Evolutionary conservation across 2,113 vertebrate genomes (phyloP), one percentile per base, ranked within the genome.

Genomic region (Tetrao urogallus): DNA sequence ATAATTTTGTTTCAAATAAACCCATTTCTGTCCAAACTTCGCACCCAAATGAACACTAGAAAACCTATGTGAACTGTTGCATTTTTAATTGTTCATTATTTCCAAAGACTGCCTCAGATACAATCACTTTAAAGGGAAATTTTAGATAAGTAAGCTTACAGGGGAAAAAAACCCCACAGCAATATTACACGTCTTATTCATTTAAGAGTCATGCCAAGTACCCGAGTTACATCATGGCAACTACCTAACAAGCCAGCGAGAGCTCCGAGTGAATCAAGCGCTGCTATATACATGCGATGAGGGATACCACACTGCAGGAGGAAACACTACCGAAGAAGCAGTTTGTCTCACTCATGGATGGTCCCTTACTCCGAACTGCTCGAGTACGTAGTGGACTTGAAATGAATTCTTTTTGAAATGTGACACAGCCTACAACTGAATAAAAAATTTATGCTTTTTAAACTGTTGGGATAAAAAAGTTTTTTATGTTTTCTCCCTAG

Each of bases 311-410:
- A 94, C 95, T 0, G 57, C 97, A 0, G 74, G 94, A 24, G 98
- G 98, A 4, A 90, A 50, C 52, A 19, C 64, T 28, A 18, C 30
- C 0, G 97, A 86, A 24, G 71, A 71, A 6, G 95, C 45, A 0
- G 91, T 95, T 11, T 98, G 98, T 60, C 92, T 20, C 3, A 1
- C 85, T 0, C 67, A 73, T 0, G 98, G 98, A 4, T 98, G 98
- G 98, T 94, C 92, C 11, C 87, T 80, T 13, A 10, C 77, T 6
- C 98, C 98, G 5, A 66, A 71, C 20, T 98, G 98, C 72, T 76
- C 88, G 42, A 94, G 98, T 98, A 97, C 3, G 98, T 97, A 65
- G 65, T n/a, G n/a, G 8, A 13, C 34, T 83, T 38, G n/a, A 70
- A 83, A 42, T 64, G 22, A 8, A 8, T 7, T 50, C 27, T 1